Evolutionary conservation across 1,140 invertebrate genomes (phyloP).

Genomic region (Zaprionus tsacasi): DNA sequence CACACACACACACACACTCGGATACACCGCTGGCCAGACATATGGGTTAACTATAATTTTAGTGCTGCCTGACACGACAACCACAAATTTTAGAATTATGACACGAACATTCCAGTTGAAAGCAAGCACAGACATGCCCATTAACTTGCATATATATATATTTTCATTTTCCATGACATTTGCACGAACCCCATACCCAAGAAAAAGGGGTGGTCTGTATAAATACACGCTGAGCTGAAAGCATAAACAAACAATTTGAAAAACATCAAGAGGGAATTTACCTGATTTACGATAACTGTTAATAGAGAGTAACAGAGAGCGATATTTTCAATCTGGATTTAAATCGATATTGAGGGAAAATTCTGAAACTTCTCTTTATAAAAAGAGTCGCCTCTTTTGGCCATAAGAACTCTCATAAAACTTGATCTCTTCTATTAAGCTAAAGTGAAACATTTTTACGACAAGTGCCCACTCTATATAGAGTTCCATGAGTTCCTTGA

Average conservation of each 20-base stretch:
- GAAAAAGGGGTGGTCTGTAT: background rate
- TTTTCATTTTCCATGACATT: slow-evolving; percentile 45
- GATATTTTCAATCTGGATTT: background rate
- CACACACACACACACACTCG: background rate
- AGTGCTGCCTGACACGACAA: slow-evolving; percentile 50
- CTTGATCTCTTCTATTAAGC: background rate
- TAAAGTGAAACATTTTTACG: background rate
- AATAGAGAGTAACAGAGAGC: background rate
- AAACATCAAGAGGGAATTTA: background rate
- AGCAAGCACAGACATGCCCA: slow-evolving; percentile 42
- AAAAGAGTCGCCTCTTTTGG: too few species aligned
- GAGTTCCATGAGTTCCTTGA: too few species aligned
- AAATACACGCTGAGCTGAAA: slow-evolving; percentile 14
- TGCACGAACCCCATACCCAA: slow-evolving; percentile 18
- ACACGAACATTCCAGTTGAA: slow-evolving; percentile 52
- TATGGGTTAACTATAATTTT: slow-evolving; percentile 57
- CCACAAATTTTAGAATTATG: slow-evolving; percentile 76
- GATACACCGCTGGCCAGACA: background rate
- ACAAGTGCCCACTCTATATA: too few species aligned
- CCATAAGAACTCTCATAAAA: background rate
- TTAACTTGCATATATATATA: slow-evolving; percentile 39
- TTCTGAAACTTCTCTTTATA: too few species aligned
- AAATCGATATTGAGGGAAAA: background rate
- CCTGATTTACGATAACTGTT: background rate
- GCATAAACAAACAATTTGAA: slow-evolving; percentile 11